Evolutionary conservation across 2,113 vertebrate genomes (phyloP).

Genomic region (Nibea albiflora): DNA sequence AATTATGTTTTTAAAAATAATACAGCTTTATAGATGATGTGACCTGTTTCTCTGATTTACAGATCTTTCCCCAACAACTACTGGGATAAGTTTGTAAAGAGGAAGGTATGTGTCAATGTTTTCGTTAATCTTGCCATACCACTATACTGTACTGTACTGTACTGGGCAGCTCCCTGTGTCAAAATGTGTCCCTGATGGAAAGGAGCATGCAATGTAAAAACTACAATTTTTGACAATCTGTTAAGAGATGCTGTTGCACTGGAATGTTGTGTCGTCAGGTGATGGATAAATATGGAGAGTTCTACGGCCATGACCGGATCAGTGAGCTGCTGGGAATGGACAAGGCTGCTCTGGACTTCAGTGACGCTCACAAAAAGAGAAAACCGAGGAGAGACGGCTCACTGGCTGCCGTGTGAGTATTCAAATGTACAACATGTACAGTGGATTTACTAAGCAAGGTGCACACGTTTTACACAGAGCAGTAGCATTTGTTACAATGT

Average conservation of each 20-base stretch:
- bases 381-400: conserved; percentile 96
- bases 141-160: too few species aligned
- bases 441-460: not conserved
- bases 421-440: not conserved
- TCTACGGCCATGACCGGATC: conserved; percentile 96
- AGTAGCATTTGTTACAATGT: not conserved
- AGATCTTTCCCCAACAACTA: conserved; percentile 99
- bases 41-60: conserved; percentile 59
- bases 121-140: not conserved
- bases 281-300: conserved; percentile 98
- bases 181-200: not conserved
- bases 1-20: not conserved
- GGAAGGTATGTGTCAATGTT: conserved; percentile 79
- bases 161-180: not conserved
- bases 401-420: conserved; percentile 92
- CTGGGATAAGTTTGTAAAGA: conserved; percentile 98
- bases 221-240: not conserved
- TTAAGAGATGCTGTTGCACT: not conserved
- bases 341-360: conserved; percentile 96
- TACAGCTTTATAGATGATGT: not conserved
- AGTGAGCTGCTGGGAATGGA: conserved; percentile 97
- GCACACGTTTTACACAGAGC: too few species aligned
- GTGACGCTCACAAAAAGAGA: conserved; percentile 92
- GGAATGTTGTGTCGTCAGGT: conserved; percentile 83
- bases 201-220: not conserved